Conservation (phyloP, 1,140 invertebrate species). For the Drosophila tropicalis region DNA sequence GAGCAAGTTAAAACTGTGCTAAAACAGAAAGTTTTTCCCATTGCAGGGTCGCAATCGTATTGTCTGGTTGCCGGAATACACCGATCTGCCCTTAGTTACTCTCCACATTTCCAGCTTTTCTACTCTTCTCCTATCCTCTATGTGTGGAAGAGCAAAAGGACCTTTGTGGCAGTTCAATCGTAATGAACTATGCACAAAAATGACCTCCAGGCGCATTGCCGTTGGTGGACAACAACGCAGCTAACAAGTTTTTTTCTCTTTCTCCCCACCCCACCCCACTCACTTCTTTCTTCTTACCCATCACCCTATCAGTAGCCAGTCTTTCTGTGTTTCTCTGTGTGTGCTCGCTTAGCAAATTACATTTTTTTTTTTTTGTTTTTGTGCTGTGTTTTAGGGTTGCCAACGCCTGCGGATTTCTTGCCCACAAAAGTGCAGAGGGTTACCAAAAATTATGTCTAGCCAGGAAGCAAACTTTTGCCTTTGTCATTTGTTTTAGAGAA, state of each 20-base stretch:
- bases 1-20: constrained; percentile 24
- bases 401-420: constrained; percentile 47
- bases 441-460: constrained; percentile 76
- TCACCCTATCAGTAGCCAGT: constrained; percentile 20
- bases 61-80: constrained; percentile 4
- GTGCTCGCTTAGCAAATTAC: constrained; percentile 59
- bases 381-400: constrained; percentile 56
- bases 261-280: constrained; percentile 14
- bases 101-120: background rate
- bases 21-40: constrained; percentile 42
- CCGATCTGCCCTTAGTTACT: constrained; percentile 4
- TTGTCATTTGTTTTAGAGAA: constrained; percentile 64
- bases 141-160: constrained; percentile 35
- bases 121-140: background rate
- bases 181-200: constrained; percentile 79
- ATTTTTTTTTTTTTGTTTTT: constrained; percentile 40
- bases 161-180: constrained; percentile 74
- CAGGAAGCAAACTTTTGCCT: constrained; percentile 74
- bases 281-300: constrained; percentile 14
- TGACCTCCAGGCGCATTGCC: constrained; percentile 62
- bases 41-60: constrained; percentile 28
- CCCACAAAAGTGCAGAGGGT: constrained; percentile 45
- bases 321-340: constrained; percentile 24
- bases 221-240: constrained; percentile 56
- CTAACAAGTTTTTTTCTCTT: constrained; percentile 63